phyloP scores from a whole-genome alignment of 2,797 vertebrate species.

The Odontamblyopus lacepedii region DNA sequence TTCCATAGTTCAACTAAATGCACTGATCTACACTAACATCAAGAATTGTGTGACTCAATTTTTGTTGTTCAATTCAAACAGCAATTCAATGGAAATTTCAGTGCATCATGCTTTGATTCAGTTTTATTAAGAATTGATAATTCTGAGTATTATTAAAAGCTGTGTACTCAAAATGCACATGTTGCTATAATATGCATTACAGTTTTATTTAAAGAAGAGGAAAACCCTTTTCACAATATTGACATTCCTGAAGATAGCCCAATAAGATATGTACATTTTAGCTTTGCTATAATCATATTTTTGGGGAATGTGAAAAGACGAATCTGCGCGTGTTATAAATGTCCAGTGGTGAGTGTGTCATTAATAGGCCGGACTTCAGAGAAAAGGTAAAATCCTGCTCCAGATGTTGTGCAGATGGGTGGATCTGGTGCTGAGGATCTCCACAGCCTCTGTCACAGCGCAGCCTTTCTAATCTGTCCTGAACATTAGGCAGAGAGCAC shows the following conservation, averaged over 20 bases:
- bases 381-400: slow-evolving; percentile 64
- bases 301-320: slow-evolving; percentile 28
- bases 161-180: neutral
- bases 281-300: slow-evolving; percentile 11
- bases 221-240: neutral
- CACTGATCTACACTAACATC: neutral
- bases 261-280: neutral
- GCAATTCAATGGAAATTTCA: neutral
- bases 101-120: neutral
- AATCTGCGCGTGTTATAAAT: slow-evolving; percentile 26
- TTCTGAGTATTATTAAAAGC: neutral
- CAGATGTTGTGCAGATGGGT: slow-evolving; percentile 89
- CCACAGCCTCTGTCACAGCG: slow-evolving; percentile 78
- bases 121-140: neutral
- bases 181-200: neutral
- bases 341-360: slow-evolving; percentile 55
- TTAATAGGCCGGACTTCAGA: slow-evolving; percentile 78
- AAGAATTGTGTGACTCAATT: neutral
- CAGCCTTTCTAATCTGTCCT: slow-evolving; percentile 82
- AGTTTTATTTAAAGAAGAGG: neutral
- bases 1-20: no score
- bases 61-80: neutral
- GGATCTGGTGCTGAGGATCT: slow-evolving; percentile 81
- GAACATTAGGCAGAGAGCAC: slow-evolving; percentile 83
- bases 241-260: neutral